phyloP scores from a whole-genome alignment of 1,140 invertebrate genomes.

The Sarcophaga bullata region DNA sequence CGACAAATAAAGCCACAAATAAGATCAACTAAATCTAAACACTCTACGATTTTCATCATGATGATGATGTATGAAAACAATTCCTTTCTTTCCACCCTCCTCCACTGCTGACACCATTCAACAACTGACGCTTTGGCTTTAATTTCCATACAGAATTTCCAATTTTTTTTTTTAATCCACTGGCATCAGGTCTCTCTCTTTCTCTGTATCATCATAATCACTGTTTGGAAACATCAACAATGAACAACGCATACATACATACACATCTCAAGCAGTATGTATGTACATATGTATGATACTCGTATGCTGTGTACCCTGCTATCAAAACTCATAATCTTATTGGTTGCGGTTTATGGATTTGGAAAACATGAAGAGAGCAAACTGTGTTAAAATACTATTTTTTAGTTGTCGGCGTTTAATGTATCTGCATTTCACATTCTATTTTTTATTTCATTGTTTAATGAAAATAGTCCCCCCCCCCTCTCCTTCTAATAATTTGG shows the following conservation, averaged over 20 bases:
- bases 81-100: not conserved
- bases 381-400: not conserved
- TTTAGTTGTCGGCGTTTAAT: too few species aligned
- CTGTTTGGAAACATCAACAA: not conserved
- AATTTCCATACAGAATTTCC: not conserved
- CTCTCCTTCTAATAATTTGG: too few species aligned
- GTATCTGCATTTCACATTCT: too few species aligned
- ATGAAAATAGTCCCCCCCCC: not conserved
- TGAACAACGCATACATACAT: not conserved
- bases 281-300: not conserved
- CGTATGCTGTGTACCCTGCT: not conserved
- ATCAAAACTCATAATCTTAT: conserved; percentile 31
- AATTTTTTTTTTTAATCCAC: conserved; percentile 3
- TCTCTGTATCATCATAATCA: conserved; percentile 27
- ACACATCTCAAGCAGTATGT: not conserved
- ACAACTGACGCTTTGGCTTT: conserved; percentile 25
- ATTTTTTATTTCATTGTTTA: not conserved
- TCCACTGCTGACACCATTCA: too few species aligned
- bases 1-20: conserved; percentile 1
- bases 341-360: conserved; percentile 38
- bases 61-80: not conserved
- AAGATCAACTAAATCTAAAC: not conserved
- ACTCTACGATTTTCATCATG: too few species aligned
- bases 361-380: not conserved
- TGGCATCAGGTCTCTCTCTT: not conserved